These are phyloP conservation scores for Gila robusta DNA, from an alignment of 2,797 vertebrate genomes.

Conservation along the genomic window DNA sequence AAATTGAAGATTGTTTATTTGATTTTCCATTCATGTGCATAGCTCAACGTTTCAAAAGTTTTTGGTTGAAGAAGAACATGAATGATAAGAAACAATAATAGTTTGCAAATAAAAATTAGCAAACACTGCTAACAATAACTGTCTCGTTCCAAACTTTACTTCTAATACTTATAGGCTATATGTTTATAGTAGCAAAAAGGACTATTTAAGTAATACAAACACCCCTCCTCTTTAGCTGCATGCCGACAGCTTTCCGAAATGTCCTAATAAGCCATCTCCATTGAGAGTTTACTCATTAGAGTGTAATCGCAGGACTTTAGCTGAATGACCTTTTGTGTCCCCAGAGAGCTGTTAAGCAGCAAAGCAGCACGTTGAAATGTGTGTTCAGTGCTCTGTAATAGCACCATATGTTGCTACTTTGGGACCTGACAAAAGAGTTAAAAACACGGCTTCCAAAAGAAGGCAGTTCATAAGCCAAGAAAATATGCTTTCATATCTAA, in stretches of 20 bases:
- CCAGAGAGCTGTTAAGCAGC: constrained; percentile 46
- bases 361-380: constrained; percentile 48
- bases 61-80: not conserved
- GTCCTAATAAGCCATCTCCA: constrained; percentile 47
- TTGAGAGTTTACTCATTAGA: constrained; percentile 53
- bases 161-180: constrained; percentile 36
- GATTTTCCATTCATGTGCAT: not conserved
- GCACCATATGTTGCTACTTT: constrained; percentile 56
- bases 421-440: constrained; percentile 39
- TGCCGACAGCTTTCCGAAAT: constrained; percentile 26
- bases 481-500: constrained; percentile 12
- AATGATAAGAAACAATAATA: not conserved
- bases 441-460: constrained; percentile 18
- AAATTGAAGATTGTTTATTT: not conserved
- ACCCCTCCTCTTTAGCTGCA: constrained; percentile 25
- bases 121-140: not conserved
- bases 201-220: constrained; percentile 39
- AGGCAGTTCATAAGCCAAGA: constrained; percentile 14
- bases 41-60: not conserved
- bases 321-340: constrained; percentile 56
- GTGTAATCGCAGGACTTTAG: constrained; percentile 50
- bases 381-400: constrained; percentile 53
- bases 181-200: constrained; percentile 25
- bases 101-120: not conserved
- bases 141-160: not conserved